Percentiles rank a stretch among this genome's conserved stretches.
Evolutionary conservation across 2,113 vertebrate species (phyloP).

Genomic region (Rattus rattus): DNA sequence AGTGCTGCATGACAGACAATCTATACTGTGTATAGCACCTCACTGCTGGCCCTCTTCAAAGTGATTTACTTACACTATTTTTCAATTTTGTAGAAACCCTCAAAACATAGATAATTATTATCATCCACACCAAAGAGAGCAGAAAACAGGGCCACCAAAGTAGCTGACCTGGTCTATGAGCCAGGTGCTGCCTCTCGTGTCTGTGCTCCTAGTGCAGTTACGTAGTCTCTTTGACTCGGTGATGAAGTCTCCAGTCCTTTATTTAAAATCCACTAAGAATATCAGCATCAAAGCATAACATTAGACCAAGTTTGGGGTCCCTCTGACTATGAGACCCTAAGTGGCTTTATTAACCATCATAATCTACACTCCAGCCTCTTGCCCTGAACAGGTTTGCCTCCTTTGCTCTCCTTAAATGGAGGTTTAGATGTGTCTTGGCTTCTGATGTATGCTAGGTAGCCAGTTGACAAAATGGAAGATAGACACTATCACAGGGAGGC

Average conservation of each 20-base stretch:
- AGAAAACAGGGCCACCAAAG: not conserved
- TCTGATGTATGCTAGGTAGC: not conserved
- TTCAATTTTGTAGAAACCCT: not conserved
- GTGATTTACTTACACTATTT: not conserved
- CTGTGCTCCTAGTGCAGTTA: not conserved
- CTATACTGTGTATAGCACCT: too few relatives aligned
- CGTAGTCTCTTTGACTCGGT: not conserved
- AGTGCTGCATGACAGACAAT: too few relatives aligned
- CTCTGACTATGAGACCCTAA: not conserved
- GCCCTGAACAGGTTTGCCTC: not conserved
- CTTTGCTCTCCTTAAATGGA: not conserved
- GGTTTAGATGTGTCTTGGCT: not conserved
- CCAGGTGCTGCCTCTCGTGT: not conserved
- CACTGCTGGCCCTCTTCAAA: not conserved
- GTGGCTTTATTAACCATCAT: rapidly evolving
- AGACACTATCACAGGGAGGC: not conserved
- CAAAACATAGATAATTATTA: not conserved
- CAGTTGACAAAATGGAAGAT: not conserved
- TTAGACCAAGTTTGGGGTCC: too few relatives aligned
- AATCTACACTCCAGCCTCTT: too few relatives aligned
- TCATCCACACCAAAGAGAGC: not conserved
- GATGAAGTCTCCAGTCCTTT: not conserved
- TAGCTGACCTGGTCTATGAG: not conserved
- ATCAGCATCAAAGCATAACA: not conserved
- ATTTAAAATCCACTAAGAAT: not conserved